Percentiles rank a stretch among this genome's conserved stretches.
Evolutionary conservation across 2,113 vertebrate genomes (phyloP).

Genomic region (Brachypteracias leptosomus): DNA sequence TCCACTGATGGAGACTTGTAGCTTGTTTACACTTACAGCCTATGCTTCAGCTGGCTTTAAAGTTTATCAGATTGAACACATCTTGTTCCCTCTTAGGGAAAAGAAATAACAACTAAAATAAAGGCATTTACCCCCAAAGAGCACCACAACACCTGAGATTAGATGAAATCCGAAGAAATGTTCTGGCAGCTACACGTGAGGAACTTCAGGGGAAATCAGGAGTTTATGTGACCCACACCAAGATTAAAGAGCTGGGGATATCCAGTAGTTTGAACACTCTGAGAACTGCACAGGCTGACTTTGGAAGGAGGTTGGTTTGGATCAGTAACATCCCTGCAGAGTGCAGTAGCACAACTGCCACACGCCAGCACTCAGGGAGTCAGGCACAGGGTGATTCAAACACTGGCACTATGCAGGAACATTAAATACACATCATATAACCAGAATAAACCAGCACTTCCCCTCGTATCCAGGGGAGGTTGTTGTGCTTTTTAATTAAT

Average conservation of each 20-base stretch:
- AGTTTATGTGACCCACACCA: not conserved
- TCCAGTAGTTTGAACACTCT: not conserved
- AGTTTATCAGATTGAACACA: slow-evolving; percentile 14
- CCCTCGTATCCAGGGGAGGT: not conserved
- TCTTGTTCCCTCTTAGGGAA: not conserved
- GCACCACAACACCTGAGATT: not conserved
- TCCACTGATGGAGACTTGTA: not conserved
- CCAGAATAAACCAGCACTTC: not conserved
- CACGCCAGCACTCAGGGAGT: not conserved
- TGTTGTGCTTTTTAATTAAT: not conserved
- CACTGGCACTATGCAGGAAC: not conserved
- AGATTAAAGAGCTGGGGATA: slow-evolving; percentile 2
- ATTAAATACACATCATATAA: not conserved
- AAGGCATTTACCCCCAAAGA: slow-evolving; percentile 9
- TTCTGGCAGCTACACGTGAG: slow-evolving; percentile 24
- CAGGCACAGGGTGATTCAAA: not conserved
- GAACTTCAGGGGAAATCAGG: not conserved
- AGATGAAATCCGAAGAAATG: not conserved
- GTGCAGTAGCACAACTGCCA: not conserved
- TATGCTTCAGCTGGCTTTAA: not conserved
- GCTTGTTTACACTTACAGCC: not conserved
- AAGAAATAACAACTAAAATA: slow-evolving; percentile 8
- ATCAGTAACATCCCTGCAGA: not conserved
- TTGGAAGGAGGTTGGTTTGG: not conserved
- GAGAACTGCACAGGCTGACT: not conserved